Percentiles rank a stretch among this genome's conserved stretches.
Evolutionary conservation across 2,888 invertebrate species (phyloP).

Genomic region (Torymus tubicola): DNA sequence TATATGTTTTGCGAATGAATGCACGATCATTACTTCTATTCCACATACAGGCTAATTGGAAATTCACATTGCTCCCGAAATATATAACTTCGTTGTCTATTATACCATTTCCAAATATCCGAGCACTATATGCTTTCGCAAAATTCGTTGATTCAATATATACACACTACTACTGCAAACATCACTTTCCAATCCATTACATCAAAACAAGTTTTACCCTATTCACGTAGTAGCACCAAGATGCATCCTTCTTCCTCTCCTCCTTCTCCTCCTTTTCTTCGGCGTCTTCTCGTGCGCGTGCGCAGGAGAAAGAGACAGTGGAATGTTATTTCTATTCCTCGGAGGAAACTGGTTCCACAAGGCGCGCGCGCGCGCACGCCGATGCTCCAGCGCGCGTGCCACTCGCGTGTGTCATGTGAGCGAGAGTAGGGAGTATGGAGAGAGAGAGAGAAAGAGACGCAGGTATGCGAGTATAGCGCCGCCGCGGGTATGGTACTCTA

Average conservation of each 20-base stretch:
- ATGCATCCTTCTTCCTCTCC: conserved; percentile 1
- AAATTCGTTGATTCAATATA: not conserved
- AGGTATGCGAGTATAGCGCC: conserved; percentile 6
- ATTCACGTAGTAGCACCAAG: not conserved
- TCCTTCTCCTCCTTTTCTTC: not conserved
- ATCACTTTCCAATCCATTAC: not conserved
- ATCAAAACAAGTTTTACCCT: not conserved
- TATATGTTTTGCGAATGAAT: too few species aligned
- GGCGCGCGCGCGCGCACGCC: conserved; percentile 70
- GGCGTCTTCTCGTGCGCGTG: not conserved
- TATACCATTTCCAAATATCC: too few species aligned
- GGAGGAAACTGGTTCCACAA: conserved; percentile 71
- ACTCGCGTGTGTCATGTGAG: conserved; percentile 75
- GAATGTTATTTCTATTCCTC: conserved; percentile 71
- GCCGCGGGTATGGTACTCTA: conserved; percentile 16
- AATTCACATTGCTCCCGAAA: too few species aligned
- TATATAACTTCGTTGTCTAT: too few species aligned
- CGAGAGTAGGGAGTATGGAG: too few species aligned
- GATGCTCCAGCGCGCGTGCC: conserved; percentile 71
- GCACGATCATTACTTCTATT: too few species aligned
- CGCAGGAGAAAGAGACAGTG: conserved; percentile 18
- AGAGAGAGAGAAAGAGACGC: not conserved
- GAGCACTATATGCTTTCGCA: not conserved
- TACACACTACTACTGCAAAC: too few species aligned
- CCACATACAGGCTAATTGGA: too few species aligned